Evolutionary conservation across 1,140 invertebrate species (phyloP).

Genomic region (Orius laevigatus): DNA sequence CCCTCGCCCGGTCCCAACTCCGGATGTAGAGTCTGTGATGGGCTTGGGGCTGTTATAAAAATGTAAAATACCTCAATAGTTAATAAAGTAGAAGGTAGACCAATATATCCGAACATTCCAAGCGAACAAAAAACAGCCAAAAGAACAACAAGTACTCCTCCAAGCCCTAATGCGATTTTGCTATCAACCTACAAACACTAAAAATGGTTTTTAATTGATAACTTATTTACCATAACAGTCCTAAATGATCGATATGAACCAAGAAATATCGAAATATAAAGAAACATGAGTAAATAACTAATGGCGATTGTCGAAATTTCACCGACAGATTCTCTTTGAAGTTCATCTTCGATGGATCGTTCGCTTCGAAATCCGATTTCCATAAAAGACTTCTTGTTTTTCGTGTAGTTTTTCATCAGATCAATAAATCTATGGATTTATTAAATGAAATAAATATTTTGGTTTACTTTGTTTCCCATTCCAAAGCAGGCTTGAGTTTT

Average conservation of each 20-base stretch:
- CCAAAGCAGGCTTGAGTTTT: constrained; percentile 50
- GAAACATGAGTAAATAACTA: constrained; percentile 95
- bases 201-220: constrained; percentile 24
- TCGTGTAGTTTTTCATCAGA: constrained; percentile 71
- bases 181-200: constrained; percentile 77
- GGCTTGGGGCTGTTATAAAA: not conserved
- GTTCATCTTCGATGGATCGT: constrained; percentile 88
- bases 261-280: constrained; percentile 87
- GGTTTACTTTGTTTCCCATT: constrained; percentile 70
- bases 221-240: constrained; percentile 43
- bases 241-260: constrained; percentile 62
- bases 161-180: constrained; percentile 81
- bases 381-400: constrained; percentile 53
- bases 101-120: constrained; percentile 80
- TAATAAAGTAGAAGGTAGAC: constrained; percentile 80
- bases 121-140: constrained; percentile 79
- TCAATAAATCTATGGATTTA: constrained; percentile 41
- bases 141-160: constrained; percentile 82
- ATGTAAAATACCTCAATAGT: constrained; percentile 62
- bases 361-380: constrained; percentile 81
- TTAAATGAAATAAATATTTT: not conserved
- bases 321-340: constrained; percentile 74
- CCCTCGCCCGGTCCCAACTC: not conserved
- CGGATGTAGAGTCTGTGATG: not conserved
- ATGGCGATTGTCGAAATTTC: constrained; percentile 84